Evolutionary conservation across 2,888 invertebrate genomes (phyloP).

Genomic region (Odontocerum albicorne): DNA sequence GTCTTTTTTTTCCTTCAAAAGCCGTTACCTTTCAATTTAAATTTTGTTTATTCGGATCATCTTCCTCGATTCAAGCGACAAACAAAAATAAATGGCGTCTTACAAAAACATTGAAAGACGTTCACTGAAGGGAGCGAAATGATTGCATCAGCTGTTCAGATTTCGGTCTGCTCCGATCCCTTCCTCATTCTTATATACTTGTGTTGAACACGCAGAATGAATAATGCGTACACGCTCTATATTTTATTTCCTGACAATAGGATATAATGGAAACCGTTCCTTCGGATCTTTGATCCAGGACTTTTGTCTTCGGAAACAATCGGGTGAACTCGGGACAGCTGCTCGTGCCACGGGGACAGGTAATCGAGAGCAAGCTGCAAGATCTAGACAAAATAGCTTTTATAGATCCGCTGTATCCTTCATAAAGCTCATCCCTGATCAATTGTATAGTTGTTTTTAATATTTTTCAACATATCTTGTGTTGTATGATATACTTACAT

Average conservation of each 20-base stretch:
- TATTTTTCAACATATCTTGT: too few relatives aligned
- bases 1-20: too few relatives aligned
- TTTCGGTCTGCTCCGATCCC: neutral
- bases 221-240: constrained; percentile 25
- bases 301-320: constrained; percentile 20
- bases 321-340: constrained; percentile 16
- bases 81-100: constrained; percentile 4
- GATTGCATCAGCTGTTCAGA: constrained; percentile 14
- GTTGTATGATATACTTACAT: too few relatives aligned
- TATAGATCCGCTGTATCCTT: too few relatives aligned
- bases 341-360: constrained; percentile 12
- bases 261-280: constrained; percentile 7
- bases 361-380: constrained; percentile 16
- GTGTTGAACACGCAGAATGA: neutral
- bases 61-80: constrained; percentile 10
- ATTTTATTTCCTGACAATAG: constrained; percentile 26
- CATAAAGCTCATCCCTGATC: too few relatives aligned
- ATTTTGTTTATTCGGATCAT: too few relatives aligned
- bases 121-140: neutral
- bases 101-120: neutral
- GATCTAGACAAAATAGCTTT: neutral
- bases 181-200: neutral
- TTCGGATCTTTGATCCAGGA: constrained; percentile 15
- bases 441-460: too few relatives aligned
- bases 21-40: too few relatives aligned